phyloP scores from a whole-genome alignment of 2,888 invertebrate species.

The Entomobrya multifasciata region DNA sequence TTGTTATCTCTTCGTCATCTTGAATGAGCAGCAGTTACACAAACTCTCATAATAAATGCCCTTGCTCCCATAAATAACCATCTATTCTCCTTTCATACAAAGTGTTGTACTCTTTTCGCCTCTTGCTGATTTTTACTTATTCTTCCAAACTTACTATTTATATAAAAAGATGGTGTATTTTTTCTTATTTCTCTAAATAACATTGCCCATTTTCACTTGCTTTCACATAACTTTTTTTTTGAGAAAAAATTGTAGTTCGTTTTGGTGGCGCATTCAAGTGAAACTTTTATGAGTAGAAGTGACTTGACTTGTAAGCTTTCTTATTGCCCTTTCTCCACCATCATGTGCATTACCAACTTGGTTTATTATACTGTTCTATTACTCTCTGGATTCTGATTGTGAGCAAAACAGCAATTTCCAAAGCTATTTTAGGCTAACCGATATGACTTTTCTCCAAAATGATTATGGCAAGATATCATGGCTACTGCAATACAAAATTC shows the following conservation, averaged over 20 bases:
- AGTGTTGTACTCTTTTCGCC: neutral
- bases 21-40: neutral
- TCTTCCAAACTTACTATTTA: neutral
- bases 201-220: neutral
- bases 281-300: slow-evolving; percentile 40
- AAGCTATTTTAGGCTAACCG: slow-evolving; percentile 32
- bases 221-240: neutral
- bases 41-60: slow-evolving; percentile 47
- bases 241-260: slow-evolving; percentile 24
- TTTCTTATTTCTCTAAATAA: neutral
- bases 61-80: slow-evolving; percentile 42
- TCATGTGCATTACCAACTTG: neutral
- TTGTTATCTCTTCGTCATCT: too few species aligned
- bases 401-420: neutral
- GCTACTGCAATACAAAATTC: too few species aligned
- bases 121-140: neutral
- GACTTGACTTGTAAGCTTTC: slow-evolving; percentile 12
- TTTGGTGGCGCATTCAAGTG: slow-evolving; percentile 9
- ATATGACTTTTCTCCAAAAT: slow-evolving; percentile 23
- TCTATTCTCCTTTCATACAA: slow-evolving; percentile 32
- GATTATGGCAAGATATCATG: too few species aligned
- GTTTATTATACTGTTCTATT: neutral
- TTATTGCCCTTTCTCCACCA: neutral
- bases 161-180: too few species aligned
- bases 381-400: neutral